Base-by-base conservation (phyloP, 1,140 invertebrate genomes). In the Bombus confusus region DNA sequence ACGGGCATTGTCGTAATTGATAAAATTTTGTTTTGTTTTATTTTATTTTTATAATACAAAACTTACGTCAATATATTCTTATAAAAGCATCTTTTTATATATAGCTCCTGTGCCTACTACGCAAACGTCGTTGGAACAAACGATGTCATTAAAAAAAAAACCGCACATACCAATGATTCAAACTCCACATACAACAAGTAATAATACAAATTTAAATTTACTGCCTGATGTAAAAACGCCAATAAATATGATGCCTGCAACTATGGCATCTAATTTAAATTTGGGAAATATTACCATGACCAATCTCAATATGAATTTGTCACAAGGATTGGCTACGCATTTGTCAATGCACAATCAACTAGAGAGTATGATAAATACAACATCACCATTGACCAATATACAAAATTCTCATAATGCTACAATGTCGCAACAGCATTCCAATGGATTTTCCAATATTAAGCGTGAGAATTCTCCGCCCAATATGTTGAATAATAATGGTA, bases 401-500 rank as follows among this genome's bases (percentile, higher is more conserved):
- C 92, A 91, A 80, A 94, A 94, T 86, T 93, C 94, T 0, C 93
- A 94, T 73, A 92, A 86, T 28, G 92, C 92, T 80, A 86, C 92
- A 6, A 90, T 94, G 85, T 79, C 89, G 12, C 94, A 95, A 71
- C 95, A 95, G 86, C 94, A 95, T 90, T 95, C 95, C 68, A 95
- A 95, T 77, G 95, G 95, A 6, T 95, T 95, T 85, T 90, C 95
- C 6, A 94, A 91, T 74, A 82, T 93, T 13, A 96, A 96, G 88
- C 94, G 95, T 22, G 95, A 96, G 3, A 93, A 91, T 81, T 94
- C 94, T 41, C 92, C 95, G 1, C 94, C 95, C 18, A 96, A 95
- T 87, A 95, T 96, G 89, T 77, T 95, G n/a, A 95, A 95, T 69
- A 95, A 94, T 79, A 96, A 96, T 77, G 95, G 95, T 0, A 94